Evolutionary conservation across 2,113 vertebrate genomes (phyloP).

Genomic region (Phrynosoma blainvillii): DNA sequence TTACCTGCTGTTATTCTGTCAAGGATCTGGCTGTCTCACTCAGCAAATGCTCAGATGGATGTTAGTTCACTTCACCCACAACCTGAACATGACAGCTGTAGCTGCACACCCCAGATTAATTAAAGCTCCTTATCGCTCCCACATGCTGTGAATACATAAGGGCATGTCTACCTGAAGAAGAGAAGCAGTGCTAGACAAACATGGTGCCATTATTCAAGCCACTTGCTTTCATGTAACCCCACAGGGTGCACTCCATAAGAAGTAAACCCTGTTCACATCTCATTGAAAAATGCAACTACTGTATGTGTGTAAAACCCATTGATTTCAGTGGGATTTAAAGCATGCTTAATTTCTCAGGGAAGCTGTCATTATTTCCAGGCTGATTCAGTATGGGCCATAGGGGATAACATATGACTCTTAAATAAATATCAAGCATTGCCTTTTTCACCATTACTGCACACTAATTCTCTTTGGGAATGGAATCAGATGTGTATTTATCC

Average conservation of each 20-base stretch:
- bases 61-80: background rate
- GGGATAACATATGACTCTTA: background rate
- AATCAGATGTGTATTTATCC: background rate
- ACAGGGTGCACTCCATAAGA: background rate
- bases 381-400: background rate
- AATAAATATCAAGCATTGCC: background rate
- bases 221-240: background rate
- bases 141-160: background rate
- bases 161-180: background rate
- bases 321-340: background rate
- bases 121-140: background rate
- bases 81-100: constrained; percentile 10
- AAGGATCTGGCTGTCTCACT: background rate
- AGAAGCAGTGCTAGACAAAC: background rate
- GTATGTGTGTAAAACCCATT: background rate
- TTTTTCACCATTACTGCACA: background rate
- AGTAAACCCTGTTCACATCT: background rate
- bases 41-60: background rate
- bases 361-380: background rate
- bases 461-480: background rate
- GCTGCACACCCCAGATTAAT: constrained; percentile 11
- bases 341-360: background rate
- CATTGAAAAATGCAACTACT: background rate
- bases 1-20: background rate
- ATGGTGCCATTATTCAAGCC: background rate